phyloP scores from a whole-genome alignment of 2,797 vertebrate species.

The Todus mexicanus region DNA sequence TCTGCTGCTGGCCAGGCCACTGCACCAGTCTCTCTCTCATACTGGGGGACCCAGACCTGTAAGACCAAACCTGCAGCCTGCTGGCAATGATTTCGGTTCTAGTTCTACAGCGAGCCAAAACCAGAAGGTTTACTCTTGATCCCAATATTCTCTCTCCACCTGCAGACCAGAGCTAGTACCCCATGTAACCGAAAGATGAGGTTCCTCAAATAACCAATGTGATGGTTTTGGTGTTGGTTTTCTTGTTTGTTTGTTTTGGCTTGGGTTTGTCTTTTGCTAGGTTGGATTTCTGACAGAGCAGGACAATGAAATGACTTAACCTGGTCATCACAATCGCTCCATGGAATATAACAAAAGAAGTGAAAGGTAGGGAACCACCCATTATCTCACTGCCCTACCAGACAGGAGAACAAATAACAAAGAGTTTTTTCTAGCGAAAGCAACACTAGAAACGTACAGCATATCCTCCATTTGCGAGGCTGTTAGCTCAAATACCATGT shows the following conservation, averaged over 20 bases:
- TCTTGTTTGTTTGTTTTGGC: background rate
- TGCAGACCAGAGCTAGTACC: background rate
- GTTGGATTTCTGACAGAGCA: background rate
- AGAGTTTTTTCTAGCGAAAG: background rate
- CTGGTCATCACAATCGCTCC: background rate
- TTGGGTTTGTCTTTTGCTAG: background rate
- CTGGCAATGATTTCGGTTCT: background rate
- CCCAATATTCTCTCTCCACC: accelerated
- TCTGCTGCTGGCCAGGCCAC: background rate
- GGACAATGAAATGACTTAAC: background rate
- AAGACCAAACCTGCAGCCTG: background rate
- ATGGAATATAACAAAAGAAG: background rate
- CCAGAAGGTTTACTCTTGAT: background rate
- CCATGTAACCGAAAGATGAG: background rate
- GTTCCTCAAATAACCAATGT: background rate
- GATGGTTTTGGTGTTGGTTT: background rate
- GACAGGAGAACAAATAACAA: background rate
- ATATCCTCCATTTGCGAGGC: background rate
- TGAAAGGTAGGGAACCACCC: background rate
- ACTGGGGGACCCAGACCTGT: background rate
- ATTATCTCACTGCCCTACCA: background rate
- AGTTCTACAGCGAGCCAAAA: background rate
- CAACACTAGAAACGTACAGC: background rate
- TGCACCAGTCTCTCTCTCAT: background rate
- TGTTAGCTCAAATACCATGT: background rate